These are phyloP conservation scores for Diplolepis rosae DNA, from an alignment of 2,888 invertebrate species.

Conservation along the genomic window DNA sequence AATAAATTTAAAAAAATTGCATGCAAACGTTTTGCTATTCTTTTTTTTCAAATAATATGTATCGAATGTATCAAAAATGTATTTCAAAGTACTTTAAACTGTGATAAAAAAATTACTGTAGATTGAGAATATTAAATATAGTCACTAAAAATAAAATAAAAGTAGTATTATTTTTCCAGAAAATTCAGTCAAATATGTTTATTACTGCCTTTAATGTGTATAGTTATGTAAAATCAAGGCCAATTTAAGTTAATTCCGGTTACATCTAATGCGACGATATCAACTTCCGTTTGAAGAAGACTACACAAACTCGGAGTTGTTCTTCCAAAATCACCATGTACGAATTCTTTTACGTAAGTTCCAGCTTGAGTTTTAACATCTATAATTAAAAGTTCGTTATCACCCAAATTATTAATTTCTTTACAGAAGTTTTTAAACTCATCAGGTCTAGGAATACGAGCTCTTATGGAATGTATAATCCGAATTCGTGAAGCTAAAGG, in stretches of 20 bases:
- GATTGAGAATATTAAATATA: neutral
- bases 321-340: constrained; percentile 95
- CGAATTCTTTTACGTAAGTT: constrained; percentile 98
- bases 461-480: constrained; percentile 80
- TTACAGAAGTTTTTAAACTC: constrained; percentile 51
- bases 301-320: constrained; percentile 85
- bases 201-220: too few species aligned
- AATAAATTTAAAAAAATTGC: too few species aligned
- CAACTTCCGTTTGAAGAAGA: constrained; percentile 82
- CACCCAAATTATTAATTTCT: constrained; percentile 57
- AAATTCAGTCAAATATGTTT: neutral
- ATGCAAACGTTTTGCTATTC: too few species aligned
- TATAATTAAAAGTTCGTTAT: constrained; percentile 77
- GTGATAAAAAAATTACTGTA: neutral
- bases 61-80: neutral
- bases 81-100: neutral
- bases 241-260: constrained; percentile 84
- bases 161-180: neutral
- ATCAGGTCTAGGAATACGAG: constrained; percentile 65
- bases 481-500: constrained; percentile 83
- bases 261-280: constrained; percentile 95
- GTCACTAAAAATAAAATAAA: neutral
- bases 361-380: constrained; percentile 90
- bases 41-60: too few species aligned
- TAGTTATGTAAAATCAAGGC: constrained; percentile 75